Base-by-base conservation (phyloP, 2,888 invertebrate genomes). In the Coleophora flavipennella region DNA sequence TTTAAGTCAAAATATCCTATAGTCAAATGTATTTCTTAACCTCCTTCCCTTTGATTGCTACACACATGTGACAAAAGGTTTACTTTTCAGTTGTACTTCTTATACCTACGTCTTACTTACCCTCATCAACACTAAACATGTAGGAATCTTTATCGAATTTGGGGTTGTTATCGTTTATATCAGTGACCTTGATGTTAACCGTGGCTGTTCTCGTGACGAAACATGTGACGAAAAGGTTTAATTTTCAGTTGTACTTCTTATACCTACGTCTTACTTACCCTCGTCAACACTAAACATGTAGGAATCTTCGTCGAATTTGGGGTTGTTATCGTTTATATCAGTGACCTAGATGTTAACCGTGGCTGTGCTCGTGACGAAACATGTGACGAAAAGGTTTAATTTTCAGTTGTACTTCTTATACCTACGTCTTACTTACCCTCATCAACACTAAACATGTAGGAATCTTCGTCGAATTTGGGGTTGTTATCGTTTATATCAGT, bases 401-500 rank as follows among this genome's bases (percentile, higher is more conserved):
- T n/a, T n/a, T n/a, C n/a, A n/a, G n/a, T n/a, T n/a, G n/a, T n/a
- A n/a, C n/a, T n/a, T n/a, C n/a, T n/a, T n/a, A n/a, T n/a, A n/a
- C n/a, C n/a, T n/a, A n/a, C n/a, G n/a, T n/a, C n/a, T n/a, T 20
- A 12, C 40, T 14, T 74, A 62, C 91, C 94, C 84, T 95, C 94
- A 64, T 91, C 91, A 0, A 94, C 92, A n/a, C 88, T 80, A 69
- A 96, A 96, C 31, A 88, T 79, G 57, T 96, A 96, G 0, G 94
- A 93, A 47, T 92, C 86, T 13, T 88, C 88, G n/a, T 92, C 89
- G 59, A 96, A 96, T 60, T 92, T 93, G 0, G 96, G 96, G 67
- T 95, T 95, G 58, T 95, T 94, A 61, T 96, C 96, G 62, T 96
- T 96, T 45, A 95, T 94, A 57, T 96, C 96, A 0, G 94, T 94